Conservation (phyloP, 1,140 invertebrate genomes). For the Brachionus paranguensis region DNA sequence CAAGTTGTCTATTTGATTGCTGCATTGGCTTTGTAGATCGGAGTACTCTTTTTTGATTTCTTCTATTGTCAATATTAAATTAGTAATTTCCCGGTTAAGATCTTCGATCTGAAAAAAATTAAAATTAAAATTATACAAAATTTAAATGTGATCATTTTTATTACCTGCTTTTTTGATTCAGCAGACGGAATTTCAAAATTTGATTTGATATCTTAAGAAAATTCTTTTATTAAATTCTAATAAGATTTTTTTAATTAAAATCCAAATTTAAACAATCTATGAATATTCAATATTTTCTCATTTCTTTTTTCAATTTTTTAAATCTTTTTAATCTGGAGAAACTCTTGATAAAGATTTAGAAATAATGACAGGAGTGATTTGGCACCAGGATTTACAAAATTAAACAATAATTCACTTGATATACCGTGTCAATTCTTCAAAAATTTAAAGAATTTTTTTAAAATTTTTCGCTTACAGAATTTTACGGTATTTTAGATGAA, state of each 20-base stretch:
- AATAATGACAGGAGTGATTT: too few relatives aligned
- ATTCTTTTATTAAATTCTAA: neutral
- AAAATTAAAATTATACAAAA: neutral
- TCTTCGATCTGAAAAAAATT: neutral
- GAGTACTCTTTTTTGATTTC: conserved; percentile 8
- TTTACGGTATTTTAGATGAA: too few relatives aligned
- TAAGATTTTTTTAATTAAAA: neutral
- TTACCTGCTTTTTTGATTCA: conserved; percentile 4
- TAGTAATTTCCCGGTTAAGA: neutral
- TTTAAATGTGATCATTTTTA: neutral
- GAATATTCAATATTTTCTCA: too few relatives aligned
- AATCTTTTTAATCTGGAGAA: neutral
- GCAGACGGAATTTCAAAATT: neutral
- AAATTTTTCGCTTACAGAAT: too few relatives aligned
- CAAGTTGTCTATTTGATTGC: neutral
- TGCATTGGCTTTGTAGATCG: neutral
- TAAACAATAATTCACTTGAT: too few relatives aligned
- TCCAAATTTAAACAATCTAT: too few relatives aligned
- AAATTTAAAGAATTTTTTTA: too few relatives aligned
- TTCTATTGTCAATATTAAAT: neutral
- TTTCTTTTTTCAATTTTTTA: neutral
- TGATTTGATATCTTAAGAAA: neutral
- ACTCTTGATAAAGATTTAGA: too few relatives aligned
- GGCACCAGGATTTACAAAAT: too few relatives aligned
- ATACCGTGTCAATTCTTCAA: too few relatives aligned